Conservation (phyloP, 2,888 invertebrate genomes). For the Bombylius major region DNA sequence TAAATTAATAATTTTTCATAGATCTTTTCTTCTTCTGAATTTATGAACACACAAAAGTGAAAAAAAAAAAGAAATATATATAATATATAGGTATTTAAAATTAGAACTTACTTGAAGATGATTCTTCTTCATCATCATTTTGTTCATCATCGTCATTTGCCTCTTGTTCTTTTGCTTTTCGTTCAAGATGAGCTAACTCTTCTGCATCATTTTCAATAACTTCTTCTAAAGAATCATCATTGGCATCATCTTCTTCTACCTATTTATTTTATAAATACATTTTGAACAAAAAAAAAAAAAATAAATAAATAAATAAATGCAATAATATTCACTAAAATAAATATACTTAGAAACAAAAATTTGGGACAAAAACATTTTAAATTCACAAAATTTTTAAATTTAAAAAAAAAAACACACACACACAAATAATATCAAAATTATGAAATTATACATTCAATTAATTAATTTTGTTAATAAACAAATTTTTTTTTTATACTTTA, state of each 20-base stretch:
- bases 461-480: too few species aligned
- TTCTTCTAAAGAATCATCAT: constrained; percentile 31
- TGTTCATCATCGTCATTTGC: constrained; percentile 21
- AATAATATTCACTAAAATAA: neutral
- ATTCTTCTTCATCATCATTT: constrained; percentile 17
- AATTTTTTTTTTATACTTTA: too few species aligned
- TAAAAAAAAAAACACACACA: neutral
- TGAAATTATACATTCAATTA: too few species aligned
- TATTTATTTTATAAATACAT: neutral
- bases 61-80: too few species aligned
- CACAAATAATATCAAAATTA: neutral
- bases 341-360: too few species aligned
- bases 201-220: constrained; percentile 33
- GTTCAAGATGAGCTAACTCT: constrained; percentile 23
- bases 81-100: neutral
- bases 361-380: too few species aligned
- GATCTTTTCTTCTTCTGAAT: too few species aligned
- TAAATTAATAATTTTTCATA: too few species aligned
- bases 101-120: constrained; percentile 20
- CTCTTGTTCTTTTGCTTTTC: constrained; percentile 22
- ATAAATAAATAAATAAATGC: too few species aligned
- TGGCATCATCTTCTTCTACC: constrained; percentile 26
- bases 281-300: neutral
- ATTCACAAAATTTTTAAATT: neutral
- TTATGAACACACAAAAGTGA: too few species aligned